Conservation (phyloP, 2,888 invertebrate species). For the Norana najaformis region DNA sequence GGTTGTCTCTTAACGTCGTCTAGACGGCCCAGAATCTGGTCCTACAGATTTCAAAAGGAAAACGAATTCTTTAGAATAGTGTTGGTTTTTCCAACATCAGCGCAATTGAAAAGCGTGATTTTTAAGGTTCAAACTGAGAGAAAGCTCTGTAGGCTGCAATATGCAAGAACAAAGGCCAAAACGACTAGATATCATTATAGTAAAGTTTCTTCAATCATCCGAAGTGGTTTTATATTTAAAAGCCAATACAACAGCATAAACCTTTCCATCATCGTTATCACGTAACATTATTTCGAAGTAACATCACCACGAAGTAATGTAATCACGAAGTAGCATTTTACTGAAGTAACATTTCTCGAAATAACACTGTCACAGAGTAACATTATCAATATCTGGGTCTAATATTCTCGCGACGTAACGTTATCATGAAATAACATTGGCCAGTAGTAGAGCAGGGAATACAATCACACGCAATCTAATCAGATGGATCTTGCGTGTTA, state of each 20-base stretch:
- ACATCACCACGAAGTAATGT: background rate
- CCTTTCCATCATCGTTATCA: background rate
- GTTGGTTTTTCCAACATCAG: background rate
- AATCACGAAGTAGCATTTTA: background rate
- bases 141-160: background rate
- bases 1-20: constrained; percentile 38
- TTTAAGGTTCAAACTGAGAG: too few species aligned
- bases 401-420: background rate
- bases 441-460: background rate
- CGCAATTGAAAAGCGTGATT: background rate
- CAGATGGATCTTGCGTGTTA: background rate
- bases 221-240: background rate
- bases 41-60: constrained; percentile 32
- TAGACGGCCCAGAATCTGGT: constrained; percentile 41
- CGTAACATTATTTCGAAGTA: background rate
- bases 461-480: background rate
- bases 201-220: background rate
- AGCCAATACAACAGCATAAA: background rate
- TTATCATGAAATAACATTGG: background rate
- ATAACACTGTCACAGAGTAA: background rate
- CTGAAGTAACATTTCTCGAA: background rate
- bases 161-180: background rate
- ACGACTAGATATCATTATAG: background rate
- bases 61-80: background rate
- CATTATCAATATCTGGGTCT: background rate